Conservation (phyloP, 2,797 vertebrate genomes). For the Danio kyathit region DNA sequence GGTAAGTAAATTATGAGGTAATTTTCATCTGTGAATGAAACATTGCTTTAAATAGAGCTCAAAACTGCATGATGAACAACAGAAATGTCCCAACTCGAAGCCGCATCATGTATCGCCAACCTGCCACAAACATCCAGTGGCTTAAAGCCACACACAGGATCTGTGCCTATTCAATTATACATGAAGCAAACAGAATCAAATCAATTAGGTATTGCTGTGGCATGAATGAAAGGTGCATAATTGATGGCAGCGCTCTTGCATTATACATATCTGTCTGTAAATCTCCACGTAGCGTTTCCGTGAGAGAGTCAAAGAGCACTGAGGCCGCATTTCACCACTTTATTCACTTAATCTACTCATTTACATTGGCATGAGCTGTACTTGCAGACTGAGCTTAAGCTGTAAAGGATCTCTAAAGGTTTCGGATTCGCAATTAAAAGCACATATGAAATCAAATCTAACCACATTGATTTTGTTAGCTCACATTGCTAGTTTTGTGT, state of each 20-base stretch:
- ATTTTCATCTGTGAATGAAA: too few relatives aligned
- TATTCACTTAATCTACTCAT: conserved; percentile 60
- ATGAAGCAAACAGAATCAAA: conserved; percentile 75
- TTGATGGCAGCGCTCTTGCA: conserved; percentile 71
- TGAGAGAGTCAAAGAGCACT: conserved; percentile 59
- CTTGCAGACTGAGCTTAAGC: background rate
- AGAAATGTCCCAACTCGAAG: conserved; percentile 22
- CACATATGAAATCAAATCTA: too few relatives aligned
- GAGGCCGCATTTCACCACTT: conserved; percentile 61
- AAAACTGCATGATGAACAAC: background rate
- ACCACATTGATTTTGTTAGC: too few relatives aligned
- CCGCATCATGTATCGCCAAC: background rate
- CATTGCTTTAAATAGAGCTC: background rate
- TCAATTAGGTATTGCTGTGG: conserved; percentile 76
- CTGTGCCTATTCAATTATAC: conserved; percentile 72
- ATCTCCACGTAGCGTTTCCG: conserved; percentile 64
- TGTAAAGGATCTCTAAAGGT: conserved; percentile 14
- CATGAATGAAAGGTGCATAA: conserved; percentile 79
- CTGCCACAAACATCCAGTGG: conserved; percentile 44
- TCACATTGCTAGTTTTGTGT: too few relatives aligned
- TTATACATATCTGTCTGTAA: conserved; percentile 72
- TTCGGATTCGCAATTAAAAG: background rate
- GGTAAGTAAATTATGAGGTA: too few relatives aligned
- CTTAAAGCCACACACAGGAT: conserved; percentile 47
- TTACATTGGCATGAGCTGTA: conserved; percentile 24